Evolutionary conservation across 2,797 vertebrate species (phyloP), one percentile per base, ranked within the genome.

Genomic region (Dipus sagitta): DNA sequence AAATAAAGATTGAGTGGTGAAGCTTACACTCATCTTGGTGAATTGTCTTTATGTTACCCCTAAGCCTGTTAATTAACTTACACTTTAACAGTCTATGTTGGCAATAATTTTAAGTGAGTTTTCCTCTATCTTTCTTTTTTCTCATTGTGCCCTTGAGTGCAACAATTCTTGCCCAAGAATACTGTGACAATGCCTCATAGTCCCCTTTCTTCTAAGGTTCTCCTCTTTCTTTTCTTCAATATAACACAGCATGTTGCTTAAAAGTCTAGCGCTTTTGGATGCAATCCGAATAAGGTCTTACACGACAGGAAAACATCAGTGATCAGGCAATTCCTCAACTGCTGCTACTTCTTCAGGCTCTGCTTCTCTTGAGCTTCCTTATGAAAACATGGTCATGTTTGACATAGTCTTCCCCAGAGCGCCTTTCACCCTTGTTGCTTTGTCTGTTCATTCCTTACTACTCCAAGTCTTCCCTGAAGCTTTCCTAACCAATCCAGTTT

Each of bases 131-230:
- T 62, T 82, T 38, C 6, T 79, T 8, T 34, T 67, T 58, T 47
- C 60, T 96, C 10, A 21, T 8, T 80, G 58, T 42, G 60, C 92
- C 1, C 52, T 79, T 34, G 15, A 60, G 11, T 64, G 8, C 68
- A 72, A 21, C 23, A 76, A 88, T 28, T 78, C n/a, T 84, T 80
- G 62, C 86, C n/a, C 72, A 10, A 52, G 24, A 68, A 76, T 52
- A 70, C n/a, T 93, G 70, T 47, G 32, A 2, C 67, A 30, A 24
- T 88, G 70, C 34, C 68, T 87, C n/a, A n/a, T 47, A 13, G 26
- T 80, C 42, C 95, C 62, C 30, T 4, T 80, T 54, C 32, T 68
- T 84, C 74, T 81, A 70, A 77, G 18, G 89, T 84, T 34, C n/a
- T 77, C 5, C 52, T 17, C 15, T 92, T 58, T 79, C 1, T 68